phyloP scores from a whole-genome alignment of 2,888 invertebrate genomes.

The Agrilus cyanescens region DNA sequence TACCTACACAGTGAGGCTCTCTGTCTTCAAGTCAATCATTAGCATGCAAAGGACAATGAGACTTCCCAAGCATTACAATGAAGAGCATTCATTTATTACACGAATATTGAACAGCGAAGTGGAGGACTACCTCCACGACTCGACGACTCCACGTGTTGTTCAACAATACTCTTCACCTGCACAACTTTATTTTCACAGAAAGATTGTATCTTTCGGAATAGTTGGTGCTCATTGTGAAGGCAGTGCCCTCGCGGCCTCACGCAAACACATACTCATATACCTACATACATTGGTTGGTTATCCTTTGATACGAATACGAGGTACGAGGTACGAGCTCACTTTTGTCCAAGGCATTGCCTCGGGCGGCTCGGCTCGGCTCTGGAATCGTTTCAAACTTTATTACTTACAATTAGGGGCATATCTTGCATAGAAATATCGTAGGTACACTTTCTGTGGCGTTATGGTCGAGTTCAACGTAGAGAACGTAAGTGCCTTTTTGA shows the following conservation, averaged over 20 bases:
- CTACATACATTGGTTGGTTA: conserved; percentile 19
- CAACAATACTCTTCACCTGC: conserved; percentile 15
- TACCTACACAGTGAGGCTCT: no score
- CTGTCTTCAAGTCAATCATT: no score
- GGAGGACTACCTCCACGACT: not conserved
- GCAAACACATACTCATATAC: conserved; percentile 12
- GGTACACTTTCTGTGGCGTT: no score
- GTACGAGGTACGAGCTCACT: conserved; percentile 13
- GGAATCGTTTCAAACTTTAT: not conserved
- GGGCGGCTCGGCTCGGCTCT: not conserved
- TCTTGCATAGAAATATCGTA: no score
- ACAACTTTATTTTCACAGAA: conserved; percentile 27
- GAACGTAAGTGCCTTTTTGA: no score
- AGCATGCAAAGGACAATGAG: no score
- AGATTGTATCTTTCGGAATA: conserved; percentile 30
- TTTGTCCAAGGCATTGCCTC: not conserved
- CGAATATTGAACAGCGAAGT: conserved; percentile 5
- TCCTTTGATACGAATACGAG: conserved; percentile 21
- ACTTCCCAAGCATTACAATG: no score
- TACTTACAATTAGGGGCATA: no score
- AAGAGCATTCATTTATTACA: no score
- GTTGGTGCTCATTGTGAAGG: conserved; percentile 29
- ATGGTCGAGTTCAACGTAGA: no score
- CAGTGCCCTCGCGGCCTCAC: conserved; percentile 24
- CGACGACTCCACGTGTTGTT: conserved; percentile 1